Conservation (phyloP, 1,140 invertebrate species). For the Scaptomyza montana region DNA sequence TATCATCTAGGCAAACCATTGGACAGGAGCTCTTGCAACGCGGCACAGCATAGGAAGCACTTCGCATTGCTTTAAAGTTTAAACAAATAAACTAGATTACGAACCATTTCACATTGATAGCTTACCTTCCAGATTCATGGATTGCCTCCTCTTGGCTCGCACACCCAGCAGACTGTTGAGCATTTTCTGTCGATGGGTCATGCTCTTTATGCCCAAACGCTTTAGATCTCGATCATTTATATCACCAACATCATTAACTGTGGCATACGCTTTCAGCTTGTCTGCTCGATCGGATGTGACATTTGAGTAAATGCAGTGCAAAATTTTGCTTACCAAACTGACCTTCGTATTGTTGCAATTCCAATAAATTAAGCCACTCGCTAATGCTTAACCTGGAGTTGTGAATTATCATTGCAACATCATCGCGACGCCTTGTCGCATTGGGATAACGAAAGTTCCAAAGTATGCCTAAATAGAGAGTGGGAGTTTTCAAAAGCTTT, state of each 20-base stretch:
- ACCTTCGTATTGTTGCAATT: conserved; percentile 77
- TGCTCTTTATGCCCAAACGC: conserved; percentile 86
- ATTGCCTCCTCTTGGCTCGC: conserved; percentile 84
- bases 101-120: not conserved
- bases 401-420: conserved; percentile 70
- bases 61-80: conserved; percentile 30
- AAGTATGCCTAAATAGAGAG: conserved; percentile 59
- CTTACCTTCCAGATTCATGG: conserved; percentile 75
- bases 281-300: conserved; percentile 24
- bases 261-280: conserved; percentile 84
- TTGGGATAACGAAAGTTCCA: conserved; percentile 82
- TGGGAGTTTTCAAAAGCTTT: not conserved
- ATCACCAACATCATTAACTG: conserved; percentile 86
- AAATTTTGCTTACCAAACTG: conserved; percentile 13
- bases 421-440: conserved; percentile 54
- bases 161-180: conserved; percentile 87
- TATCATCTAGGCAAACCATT: conserved; percentile 59
- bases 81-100: not conserved
- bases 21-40: conserved; percentile 73
- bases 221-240: conserved; percentile 86
- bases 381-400: conserved; percentile 70
- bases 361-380: conserved; percentile 73
- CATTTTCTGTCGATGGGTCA: conserved; percentile 86
- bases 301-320: conserved; percentile 8
- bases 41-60: conserved; percentile 35